Percentiles rank a stretch among this genome's conserved stretches.
These are phyloP conservation scores for Fukomys damarensis DNA, from an alignment of 2,113 vertebrate species.

Conservation along the genomic window DNA sequence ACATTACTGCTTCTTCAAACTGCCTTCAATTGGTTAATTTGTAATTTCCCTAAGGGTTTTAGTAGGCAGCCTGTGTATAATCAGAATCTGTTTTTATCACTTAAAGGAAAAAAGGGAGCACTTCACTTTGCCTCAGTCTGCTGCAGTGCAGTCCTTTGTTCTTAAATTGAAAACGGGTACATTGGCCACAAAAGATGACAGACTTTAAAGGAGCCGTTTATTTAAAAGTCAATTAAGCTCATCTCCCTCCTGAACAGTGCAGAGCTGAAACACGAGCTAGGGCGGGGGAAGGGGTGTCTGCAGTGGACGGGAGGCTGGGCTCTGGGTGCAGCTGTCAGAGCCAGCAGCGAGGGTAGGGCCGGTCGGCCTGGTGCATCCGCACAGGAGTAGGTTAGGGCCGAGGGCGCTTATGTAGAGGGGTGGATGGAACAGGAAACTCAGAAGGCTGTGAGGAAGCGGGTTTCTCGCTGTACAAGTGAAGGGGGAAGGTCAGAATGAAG, in stretches of 20 bases:
- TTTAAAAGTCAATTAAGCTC: conserved; percentile 62
- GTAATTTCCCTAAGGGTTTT: conserved; percentile 73
- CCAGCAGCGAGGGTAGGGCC: background rate
- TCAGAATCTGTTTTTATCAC: conserved; percentile 70
- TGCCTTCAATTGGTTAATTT: conserved; percentile 63
- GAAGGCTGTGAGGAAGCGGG: too few relatives aligned
- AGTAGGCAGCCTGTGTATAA: conserved; percentile 57
- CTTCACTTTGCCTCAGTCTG: conserved; percentile 38
- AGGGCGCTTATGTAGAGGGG: background rate
- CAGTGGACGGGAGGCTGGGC: background rate
- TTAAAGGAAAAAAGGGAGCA: background rate
- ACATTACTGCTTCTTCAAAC: conserved; percentile 28
- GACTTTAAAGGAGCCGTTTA: conserved; percentile 25
- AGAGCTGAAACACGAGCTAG: background rate
- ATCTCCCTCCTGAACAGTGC: background rate
- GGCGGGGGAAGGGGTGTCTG: background rate
- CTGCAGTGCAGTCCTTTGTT: conserved; percentile 60
- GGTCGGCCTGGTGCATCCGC: accelerated
- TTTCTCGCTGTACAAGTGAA: background rate
- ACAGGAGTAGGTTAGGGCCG: too few relatives aligned
- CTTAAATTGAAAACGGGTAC: conserved; percentile 68
- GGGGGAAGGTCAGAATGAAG: too few relatives aligned
- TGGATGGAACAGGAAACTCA: accelerated
- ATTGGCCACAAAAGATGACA: conserved; percentile 60
- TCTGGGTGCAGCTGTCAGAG: background rate